These are phyloP conservation scores for Anadara kagoshimensis DNA, from an alignment of 1,140 invertebrate genomes.

Conservation along the genomic window DNA sequence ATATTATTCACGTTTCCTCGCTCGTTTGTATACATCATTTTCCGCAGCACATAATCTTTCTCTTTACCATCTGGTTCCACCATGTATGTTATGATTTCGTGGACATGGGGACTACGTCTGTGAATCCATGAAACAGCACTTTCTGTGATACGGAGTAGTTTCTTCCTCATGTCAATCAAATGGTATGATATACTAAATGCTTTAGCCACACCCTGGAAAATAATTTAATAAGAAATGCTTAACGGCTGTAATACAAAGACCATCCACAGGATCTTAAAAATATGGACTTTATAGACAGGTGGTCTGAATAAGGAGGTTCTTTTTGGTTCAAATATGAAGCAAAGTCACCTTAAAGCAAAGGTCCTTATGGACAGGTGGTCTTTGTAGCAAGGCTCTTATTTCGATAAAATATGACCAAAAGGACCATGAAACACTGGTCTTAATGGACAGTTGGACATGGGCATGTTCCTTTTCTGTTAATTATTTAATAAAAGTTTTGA, in stretches of 20 bases:
- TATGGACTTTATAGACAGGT: no score
- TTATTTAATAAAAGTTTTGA: no score
- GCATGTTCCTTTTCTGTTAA: no score
- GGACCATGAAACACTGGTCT: no score
- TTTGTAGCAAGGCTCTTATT: no score
- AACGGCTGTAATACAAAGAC: not conserved
- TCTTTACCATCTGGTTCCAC: slow-evolving; percentile 65
- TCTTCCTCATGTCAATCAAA: slow-evolving; percentile 67
- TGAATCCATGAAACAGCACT: slow-evolving; percentile 72
- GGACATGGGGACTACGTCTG: slow-evolving; percentile 64
- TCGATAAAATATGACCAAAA: no score
- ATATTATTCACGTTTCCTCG: slow-evolving; percentile 54
- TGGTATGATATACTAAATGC: slow-evolving; percentile 73
- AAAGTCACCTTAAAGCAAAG: no score
- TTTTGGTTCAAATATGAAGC: no score
- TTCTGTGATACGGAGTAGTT: slow-evolving; percentile 69
- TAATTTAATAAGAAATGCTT: not conserved
- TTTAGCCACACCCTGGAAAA: slow-evolving; percentile 68
- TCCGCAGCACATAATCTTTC: slow-evolving; percentile 66
- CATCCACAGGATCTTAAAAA: no score
- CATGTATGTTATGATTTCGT: slow-evolving; percentile 69
- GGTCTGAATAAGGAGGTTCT: no score
- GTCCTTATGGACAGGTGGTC: no score
- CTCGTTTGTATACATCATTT: slow-evolving; percentile 68
- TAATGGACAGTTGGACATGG: no score